Base-by-base conservation (phyloP, 2,797 vertebrate species). In the Crenuchus spilurus region DNA sequence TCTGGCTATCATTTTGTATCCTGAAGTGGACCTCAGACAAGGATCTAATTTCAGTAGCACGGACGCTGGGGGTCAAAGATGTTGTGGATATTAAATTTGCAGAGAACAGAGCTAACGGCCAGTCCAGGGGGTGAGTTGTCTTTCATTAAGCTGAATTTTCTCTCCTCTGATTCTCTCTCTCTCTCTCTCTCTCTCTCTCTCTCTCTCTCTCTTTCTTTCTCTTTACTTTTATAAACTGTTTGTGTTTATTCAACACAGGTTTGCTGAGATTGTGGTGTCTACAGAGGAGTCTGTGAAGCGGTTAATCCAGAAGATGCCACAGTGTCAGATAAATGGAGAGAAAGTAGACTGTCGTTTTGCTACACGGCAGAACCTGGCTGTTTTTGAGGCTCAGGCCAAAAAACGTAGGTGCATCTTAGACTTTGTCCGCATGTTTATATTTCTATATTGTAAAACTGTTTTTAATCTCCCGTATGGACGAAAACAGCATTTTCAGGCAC, bases 11-110 rank as follows among this genome's bases (percentile, higher is more conserved):
- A 72, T 78, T 20, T 69, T 30, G 0, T 3, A 18, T 44, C 49
- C 80, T 10, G 28, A 77, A 98, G 97, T 98, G 97, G 97, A 96
- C 94, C 0, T 96, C 97, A 26, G 97, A 98, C 87, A 92, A 91
- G 72, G 96, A 99, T 84, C 89, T 99, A 74, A 88, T 90, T 33
- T 77, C 84, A 54, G 87, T 94, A 83, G 95, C 95, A 80, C 92
- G 89, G 58, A 93, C 85, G 0, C 74, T 97, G 26, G 96, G 96
- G 2, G 96, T 98, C 80, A 94, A 84, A 18, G 96, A 98, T 10
- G 89, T 96, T 16, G 86, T 90, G 84, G 95, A 98, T 46, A 89
- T 99, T 68, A 98, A 95, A 80, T 98, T 98, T 67, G 95, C 95
- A 1, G 97, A 99, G 84, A 98, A 98, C 86, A 87, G 93, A 90